Percentiles rank a stretch among this genome's conserved stretches.
Evolutionary conservation across 2,113 vertebrate genomes (phyloP).

Genomic region (Cebus imitator): DNA sequence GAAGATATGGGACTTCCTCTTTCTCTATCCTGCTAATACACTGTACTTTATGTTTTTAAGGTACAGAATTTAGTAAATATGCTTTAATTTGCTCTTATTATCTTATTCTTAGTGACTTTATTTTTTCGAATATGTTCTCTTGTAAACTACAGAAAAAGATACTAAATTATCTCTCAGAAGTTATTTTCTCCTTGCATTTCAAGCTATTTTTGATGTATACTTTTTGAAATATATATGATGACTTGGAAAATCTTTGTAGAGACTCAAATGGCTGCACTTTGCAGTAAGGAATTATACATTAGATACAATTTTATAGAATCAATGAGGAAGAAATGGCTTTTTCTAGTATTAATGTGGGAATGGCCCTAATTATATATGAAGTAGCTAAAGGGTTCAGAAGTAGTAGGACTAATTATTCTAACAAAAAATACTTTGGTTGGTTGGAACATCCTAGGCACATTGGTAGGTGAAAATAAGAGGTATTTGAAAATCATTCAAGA

Average conservation of each 20-base stretch:
- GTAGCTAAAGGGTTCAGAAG: background rate
- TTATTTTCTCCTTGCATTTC: background rate
- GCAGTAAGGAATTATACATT: background rate
- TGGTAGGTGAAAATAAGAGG: background rate
- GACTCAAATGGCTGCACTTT: background rate
- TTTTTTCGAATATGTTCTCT: background rate
- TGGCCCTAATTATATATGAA: background rate
- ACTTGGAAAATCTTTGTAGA: background rate
- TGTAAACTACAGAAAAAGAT: background rate
- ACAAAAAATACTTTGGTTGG: background rate
- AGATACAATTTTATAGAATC: background rate
- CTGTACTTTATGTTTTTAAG: background rate
- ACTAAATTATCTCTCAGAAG: background rate
- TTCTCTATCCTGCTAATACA: background rate
- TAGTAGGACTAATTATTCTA: background rate
- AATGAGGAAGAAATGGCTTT: background rate
- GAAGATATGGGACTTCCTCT: background rate
- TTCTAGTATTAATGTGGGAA: background rate
- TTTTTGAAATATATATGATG: background rate
- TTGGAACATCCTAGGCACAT: background rate
- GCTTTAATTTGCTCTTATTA: background rate
- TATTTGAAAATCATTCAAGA: conserved; percentile 28
- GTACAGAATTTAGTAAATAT: background rate
- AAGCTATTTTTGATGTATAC: background rate
- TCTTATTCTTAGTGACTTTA: background rate